phyloP scores from a whole-genome alignment of 2,888 invertebrate genomes.

The Tetramorium bicarinatum region DNA sequence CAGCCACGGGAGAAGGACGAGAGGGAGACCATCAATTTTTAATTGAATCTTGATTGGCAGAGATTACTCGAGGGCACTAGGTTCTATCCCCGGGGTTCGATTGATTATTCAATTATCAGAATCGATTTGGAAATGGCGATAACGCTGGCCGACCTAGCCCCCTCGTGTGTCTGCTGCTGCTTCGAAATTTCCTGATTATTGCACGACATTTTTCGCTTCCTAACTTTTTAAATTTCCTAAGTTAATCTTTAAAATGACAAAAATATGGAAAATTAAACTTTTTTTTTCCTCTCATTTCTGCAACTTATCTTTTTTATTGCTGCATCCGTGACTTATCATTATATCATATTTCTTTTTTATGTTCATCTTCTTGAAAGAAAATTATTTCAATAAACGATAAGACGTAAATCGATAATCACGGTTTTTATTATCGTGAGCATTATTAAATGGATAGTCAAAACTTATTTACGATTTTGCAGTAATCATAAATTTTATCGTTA shows the following conservation, averaged over 20 bases:
- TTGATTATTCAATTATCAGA: conserved; percentile 85
- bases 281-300: not conserved
- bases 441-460: conserved; percentile 7
- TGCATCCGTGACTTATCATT: not conserved
- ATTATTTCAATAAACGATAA: conserved; percentile 1
- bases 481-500: conserved; percentile 32
- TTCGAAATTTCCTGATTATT: conserved; percentile 81
- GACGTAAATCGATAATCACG: not conserved
- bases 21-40: conserved; percentile 79
- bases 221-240: not conserved
- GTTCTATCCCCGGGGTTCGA: conserved; percentile 67
- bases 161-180: conserved; percentile 72
- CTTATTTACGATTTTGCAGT: conserved; percentile 3
- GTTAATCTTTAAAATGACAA: not conserved
- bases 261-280: not conserved
- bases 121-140: conserved; percentile 84
- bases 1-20: conserved; percentile 39
- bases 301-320: not conserved
- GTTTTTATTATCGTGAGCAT: not conserved
- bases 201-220: conserved; percentile 50
- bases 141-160: conserved; percentile 58
- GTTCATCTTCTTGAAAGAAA: not conserved
- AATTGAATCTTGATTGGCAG: conserved; percentile 78
- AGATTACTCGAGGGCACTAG: conserved; percentile 61
- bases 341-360: not conserved